Conservation (phyloP, 2,888 invertebrate species). For the Andrena flavipes region DNA sequence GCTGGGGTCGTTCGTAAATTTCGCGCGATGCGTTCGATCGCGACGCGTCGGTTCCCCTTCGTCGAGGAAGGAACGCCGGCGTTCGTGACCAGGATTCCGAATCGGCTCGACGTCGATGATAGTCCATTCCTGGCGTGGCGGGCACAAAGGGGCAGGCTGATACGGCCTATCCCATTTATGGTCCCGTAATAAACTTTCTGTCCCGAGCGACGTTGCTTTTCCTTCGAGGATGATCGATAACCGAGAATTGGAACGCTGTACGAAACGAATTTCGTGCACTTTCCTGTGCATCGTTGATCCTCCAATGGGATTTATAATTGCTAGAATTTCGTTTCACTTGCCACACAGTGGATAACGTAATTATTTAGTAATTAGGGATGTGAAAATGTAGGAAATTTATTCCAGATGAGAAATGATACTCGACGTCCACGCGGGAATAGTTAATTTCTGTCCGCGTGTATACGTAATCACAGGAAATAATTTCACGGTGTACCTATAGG, state of each 20-base stretch:
- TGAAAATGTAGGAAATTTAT: no score
- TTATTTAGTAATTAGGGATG: no score
- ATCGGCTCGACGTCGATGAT: slow-evolving; percentile 33
- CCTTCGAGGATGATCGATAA: slow-evolving; percentile 54
- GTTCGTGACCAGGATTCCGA: slow-evolving; percentile 65
- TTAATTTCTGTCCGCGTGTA: no score
- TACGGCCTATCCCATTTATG: slow-evolving; percentile 66
- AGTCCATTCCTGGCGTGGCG: slow-evolving; percentile 28
- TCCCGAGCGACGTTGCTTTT: slow-evolving; percentile 29
- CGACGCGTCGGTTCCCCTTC: slow-evolving; percentile 48
- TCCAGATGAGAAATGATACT: no score
- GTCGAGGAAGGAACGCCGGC: slow-evolving; percentile 26
- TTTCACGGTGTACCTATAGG: neutral
- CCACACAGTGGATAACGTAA: neutral
- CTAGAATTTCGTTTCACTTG: neutral
- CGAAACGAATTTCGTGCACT: slow-evolving; percentile 1
- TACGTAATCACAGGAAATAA: neutral
- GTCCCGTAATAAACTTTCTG: slow-evolving; percentile 67
- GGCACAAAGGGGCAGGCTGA: slow-evolving; percentile 53
- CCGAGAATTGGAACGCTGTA: slow-evolving; percentile 30
- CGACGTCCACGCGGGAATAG: no score
- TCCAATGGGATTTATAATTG: neutral
- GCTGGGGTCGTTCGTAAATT: slow-evolving; percentile 55
- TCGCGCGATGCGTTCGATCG: slow-evolving; percentile 46
- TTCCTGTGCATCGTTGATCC: slow-evolving; percentile 3